Base-by-base conservation (phyloP, 1,140 invertebrate genomes). In the Limonius californicus region DNA sequence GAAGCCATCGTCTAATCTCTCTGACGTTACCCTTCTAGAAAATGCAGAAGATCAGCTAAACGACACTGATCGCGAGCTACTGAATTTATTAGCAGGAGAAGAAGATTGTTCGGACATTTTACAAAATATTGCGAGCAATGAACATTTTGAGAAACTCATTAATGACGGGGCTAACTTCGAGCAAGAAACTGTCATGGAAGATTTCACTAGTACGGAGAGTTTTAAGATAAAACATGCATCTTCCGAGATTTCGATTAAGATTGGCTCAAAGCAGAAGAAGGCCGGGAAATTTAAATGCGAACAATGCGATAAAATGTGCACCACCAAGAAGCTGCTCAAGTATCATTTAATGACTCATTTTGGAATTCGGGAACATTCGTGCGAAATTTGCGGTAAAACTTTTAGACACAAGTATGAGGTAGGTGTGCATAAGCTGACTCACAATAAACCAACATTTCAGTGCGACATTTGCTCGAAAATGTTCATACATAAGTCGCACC, bases 401-500 rank as follows among this genome's bases (percentile, higher is more conserved):
- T 74, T 74, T 50, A 71, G 66, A 45, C 58, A 67, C 45, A 59
- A 58, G 8, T 65, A 72, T 45, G 66, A 69, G 55, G 65, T 72
- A 1, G 65, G 56, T 18, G 62, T 64, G 1, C 89, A 90, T 76
- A 82, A 83, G 59, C 78, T 86, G 42, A 65, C 64, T 1, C 75
- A 78, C 27, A 72, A 73, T 11, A 73, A 73, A 7, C 72, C 74
- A 16, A 59, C 69, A 15, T 75, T 69, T 50, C 63, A 69, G 20
- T 77, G 75, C 30, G 66, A 74, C 16, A 60, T 72, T 18, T 77
- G 75, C 45, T 65, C 65, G 0, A 86, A 86, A 63, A 81, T 83
- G 2, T 92, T 92, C 68, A 87, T 84, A 6, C 81, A 88, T 0
- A 81, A 84, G 16, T 83, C 85, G 0, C 80, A 88, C 61, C 76